Conservation (phyloP, 1,140 invertebrate genomes). For the Stegodyphus dumicola region DNA sequence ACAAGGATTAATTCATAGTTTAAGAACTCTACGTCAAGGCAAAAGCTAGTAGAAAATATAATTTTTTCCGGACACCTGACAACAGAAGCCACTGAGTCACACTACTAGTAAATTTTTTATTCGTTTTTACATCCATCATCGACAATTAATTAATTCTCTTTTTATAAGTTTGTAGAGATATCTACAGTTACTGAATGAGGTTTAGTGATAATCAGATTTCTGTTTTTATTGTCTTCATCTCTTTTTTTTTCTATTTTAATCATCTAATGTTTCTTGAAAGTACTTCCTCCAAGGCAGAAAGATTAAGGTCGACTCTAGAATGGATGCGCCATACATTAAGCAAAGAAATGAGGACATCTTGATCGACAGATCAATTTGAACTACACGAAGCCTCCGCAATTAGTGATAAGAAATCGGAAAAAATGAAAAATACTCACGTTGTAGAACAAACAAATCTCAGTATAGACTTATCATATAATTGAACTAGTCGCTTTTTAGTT, state of each 20-base stretch:
- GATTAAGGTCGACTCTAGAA: slow-evolving; percentile 29
- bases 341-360: slow-evolving; percentile 25
- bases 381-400: slow-evolving; percentile 25
- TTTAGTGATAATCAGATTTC: slow-evolving; percentile 12
- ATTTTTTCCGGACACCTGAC: too few species aligned
- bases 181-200: slow-evolving; percentile 29
- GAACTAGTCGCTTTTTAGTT: slow-evolving; percentile 3
- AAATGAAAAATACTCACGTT: slow-evolving; percentile 11
- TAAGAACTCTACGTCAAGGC: too few species aligned
- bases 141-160: too few species aligned
- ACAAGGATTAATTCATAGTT: too few species aligned
- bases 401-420: slow-evolving; percentile 22
- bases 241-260: background rate
- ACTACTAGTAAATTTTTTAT: too few species aligned
- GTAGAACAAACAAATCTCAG: slow-evolving; percentile 23
- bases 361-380: slow-evolving; percentile 29
- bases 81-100: too few species aligned
- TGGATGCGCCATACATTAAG: slow-evolving; percentile 23
- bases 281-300: slow-evolving; percentile 14
- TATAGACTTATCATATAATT: slow-evolving; percentile 2
- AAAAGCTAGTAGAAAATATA: too few species aligned
- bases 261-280: slow-evolving; percentile 5
- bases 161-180: background rate
- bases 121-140: too few species aligned
- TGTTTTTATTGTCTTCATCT: background rate